Conservation (phyloP, 2,797 vertebrate species). For the Poecile montanus region DNA sequence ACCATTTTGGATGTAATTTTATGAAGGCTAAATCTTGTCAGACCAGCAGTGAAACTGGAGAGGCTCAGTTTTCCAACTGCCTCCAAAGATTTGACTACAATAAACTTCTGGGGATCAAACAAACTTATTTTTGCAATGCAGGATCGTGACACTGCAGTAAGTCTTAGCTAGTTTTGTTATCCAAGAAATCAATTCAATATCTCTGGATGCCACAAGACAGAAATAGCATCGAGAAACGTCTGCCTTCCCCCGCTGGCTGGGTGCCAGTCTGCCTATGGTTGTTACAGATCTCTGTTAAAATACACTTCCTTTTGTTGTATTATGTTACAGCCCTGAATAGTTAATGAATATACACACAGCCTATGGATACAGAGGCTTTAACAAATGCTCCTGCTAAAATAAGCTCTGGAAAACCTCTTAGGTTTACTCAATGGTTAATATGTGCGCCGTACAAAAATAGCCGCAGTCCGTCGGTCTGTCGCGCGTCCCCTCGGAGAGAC, state of each 20-base stretch:
- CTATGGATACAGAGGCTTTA: conserved; percentile 51
- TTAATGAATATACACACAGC: conserved; percentile 44
- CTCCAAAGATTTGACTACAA: conserved; percentile 18
- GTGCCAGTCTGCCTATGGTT: neutral
- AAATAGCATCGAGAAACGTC: conserved; percentile 17
- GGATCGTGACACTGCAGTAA: conserved; percentile 17
- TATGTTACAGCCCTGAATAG: conserved; percentile 48
- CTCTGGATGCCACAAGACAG: conserved; percentile 10
- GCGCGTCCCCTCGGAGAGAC: neutral
- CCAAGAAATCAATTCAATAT: conserved; percentile 8
- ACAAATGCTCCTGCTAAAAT: conserved; percentile 66
- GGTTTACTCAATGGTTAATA: conserved; percentile 17
- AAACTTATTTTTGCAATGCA: neutral
- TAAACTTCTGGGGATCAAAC: conserved; percentile 14
- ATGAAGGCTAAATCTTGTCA: neutral
- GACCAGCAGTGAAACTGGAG: neutral
- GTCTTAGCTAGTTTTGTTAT: neutral
- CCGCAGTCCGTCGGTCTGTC: neutral
- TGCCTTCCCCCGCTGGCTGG: neutral
- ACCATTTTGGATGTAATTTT: neutral
- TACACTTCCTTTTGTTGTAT: conserved; percentile 54
- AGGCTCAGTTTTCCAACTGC: conserved; percentile 14
- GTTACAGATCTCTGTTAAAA: conserved; percentile 37
- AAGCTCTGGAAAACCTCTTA: conserved; percentile 58
- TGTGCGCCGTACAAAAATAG: neutral